phyloP scores from a whole-genome alignment of 2,888 invertebrate species.

The Cephus spinipes region DNA sequence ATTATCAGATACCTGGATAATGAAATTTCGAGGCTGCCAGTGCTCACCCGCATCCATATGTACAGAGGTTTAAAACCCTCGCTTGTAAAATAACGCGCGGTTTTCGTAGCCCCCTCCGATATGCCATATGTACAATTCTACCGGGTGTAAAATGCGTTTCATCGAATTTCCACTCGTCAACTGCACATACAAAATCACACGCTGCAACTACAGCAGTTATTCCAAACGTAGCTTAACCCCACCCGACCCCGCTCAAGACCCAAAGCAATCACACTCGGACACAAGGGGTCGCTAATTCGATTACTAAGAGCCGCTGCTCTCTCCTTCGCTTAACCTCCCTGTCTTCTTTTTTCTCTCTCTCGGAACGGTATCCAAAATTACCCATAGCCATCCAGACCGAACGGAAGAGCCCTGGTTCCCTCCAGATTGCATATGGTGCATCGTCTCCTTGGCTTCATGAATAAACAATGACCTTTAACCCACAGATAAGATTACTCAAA shows the following conservation, averaged over 20 bases:
- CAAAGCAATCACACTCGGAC: conserved; percentile 62
- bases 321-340: conserved; percentile 5
- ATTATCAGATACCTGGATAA: conserved; percentile 48
- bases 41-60: conserved; percentile 46
- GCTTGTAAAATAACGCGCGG: conserved; percentile 46
- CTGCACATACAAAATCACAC: conserved; percentile 12
- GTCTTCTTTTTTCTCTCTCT: conserved; percentile 3
- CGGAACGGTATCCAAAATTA: neutral
- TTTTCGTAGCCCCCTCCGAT: conserved; percentile 33
- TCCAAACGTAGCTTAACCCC: conserved; percentile 1
- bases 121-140: neutral
- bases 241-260: conserved; percentile 34
- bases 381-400: neutral
- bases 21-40: conserved; percentile 14
- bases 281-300: conserved; percentile 62
- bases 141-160: conserved; percentile 5
- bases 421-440: conserved; percentile 30
- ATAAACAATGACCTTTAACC: conserved; percentile 19
- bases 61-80: conserved; percentile 49
- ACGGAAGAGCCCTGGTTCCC: neutral
- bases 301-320: conserved; percentile 50
- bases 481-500: neutral
- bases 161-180: conserved; percentile 6
- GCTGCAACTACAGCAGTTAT: neutral
- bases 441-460: conserved; percentile 20